Evolutionary conservation across 2,113 vertebrate species (phyloP), one percentile per base, ranked within the genome.

Genomic region (Megalops atlanticus): DNA sequence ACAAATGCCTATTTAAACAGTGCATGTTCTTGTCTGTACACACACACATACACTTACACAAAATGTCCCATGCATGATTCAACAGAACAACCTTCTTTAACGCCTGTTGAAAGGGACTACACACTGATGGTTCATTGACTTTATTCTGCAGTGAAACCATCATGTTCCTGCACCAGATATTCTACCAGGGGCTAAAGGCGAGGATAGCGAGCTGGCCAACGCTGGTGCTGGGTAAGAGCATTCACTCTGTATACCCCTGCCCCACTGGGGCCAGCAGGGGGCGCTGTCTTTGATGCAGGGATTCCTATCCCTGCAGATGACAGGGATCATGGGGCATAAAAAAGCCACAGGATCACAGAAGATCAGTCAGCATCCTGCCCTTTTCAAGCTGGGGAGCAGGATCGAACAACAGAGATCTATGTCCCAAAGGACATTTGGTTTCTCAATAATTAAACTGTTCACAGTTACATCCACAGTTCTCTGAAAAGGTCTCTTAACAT

Each of bases 121-220:
- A n/a, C n/a, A n/a, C n/a, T n/a, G n/a, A n/a, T n/a, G n/a, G n/a
- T n/a, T n/a, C n/a, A n/a, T n/a, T n/a, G n/a, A n/a, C n/a, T 64
- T 73, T 89, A 86, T 72, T 84, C 72, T 88, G 90, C 93, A 99
- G 98, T 0, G 98, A 99, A 93, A 99, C 98, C 0, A 99, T 99
- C 92, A 99, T 99, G 98, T 99, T 99, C 90, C 88, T 99, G 83
- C 98, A 99, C 90, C 98, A 99, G 90, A 99, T 99, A 91, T 99
- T 99, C 79, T 99, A 99, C 93, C 98, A 99, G 89, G 98, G 98
- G 84, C 91, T 99, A 78, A 99, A 99, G 91, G 98, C 98, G 0
- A 94, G 98, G 85, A 96, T 99, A 88, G 97, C 98, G 77, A 99
- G 97, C 94, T 99, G 98, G 98, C 98, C 98, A 27, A 99, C 98